Conservation (phyloP, 2,888 invertebrate species). For the Andrena camellia region DNA sequence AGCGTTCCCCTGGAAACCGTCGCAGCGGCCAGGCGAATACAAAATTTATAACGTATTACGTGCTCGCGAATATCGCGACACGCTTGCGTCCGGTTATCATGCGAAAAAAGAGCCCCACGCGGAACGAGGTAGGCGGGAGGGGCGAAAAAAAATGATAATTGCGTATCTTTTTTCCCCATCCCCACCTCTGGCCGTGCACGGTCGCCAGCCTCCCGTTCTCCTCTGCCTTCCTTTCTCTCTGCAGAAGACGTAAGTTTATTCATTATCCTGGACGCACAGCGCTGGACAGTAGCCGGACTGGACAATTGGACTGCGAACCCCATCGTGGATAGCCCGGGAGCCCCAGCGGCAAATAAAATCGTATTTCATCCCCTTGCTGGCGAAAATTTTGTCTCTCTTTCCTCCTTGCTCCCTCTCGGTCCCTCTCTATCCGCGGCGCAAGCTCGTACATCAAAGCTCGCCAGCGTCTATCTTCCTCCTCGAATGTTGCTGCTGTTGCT, state of each 20-base stretch:
- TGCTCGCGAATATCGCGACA: constrained; percentile 46
- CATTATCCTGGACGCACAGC: constrained; percentile 72
- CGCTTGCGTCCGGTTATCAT: constrained; percentile 43
- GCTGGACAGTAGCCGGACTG: constrained; percentile 71
- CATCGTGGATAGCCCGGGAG: constrained; percentile 73
- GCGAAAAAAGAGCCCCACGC: not conserved
- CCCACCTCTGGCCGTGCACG: constrained; percentile 14
- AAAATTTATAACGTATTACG: constrained; percentile 57
- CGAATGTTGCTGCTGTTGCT: constrained; percentile 73
- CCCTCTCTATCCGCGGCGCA: constrained; percentile 76
- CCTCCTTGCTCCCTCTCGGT: constrained; percentile 66
- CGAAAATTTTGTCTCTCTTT: constrained; percentile 81
- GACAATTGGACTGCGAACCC: constrained; percentile 78
- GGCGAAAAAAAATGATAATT: constrained; percentile 23
- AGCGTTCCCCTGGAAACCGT: constrained; percentile 44
- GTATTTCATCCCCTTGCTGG: constrained; percentile 84
- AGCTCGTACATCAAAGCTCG: constrained; percentile 84
- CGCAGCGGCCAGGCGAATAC: constrained; percentile 29
- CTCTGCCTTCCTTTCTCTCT: constrained; percentile 46
- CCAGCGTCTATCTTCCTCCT: constrained; percentile 81
- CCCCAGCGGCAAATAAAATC: constrained; percentile 83
- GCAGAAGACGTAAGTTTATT: constrained; percentile 76
- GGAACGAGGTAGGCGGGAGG: not conserved
- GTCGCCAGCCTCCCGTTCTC: constrained; percentile 17
- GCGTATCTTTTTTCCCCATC: not conserved